Evolutionary conservation across 2,888 invertebrate genomes (phyloP).

Genomic region (Acanthacorydalis orientalis): DNA sequence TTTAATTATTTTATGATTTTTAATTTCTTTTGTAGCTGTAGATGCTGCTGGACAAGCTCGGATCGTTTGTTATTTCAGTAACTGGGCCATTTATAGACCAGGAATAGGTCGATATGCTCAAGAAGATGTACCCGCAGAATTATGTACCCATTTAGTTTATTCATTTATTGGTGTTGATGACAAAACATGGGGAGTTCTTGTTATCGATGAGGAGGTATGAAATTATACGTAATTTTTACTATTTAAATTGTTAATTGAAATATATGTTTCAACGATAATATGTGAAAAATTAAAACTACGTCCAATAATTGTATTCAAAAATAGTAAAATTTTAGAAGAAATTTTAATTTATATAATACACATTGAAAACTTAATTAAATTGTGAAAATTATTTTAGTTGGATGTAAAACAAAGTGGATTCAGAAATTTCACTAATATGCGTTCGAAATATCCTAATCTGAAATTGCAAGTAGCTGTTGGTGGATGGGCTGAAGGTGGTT

Average conservation of each 20-base stretch:
- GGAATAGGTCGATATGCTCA: conserved; percentile 68
- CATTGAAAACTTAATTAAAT: neutral
- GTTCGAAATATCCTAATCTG: conserved; percentile 48
- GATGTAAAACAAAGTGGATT: conserved; percentile 63
- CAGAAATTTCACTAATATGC: conserved; percentile 59
- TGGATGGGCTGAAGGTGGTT: conserved; percentile 82
- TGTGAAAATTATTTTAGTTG: conserved; percentile 28
- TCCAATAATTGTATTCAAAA: too few species aligned
- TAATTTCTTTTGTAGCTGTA: conserved; percentile 5
- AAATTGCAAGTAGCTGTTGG: conserved; percentile 72
- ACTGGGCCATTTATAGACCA: conserved; percentile 76
- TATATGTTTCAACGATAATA: too few species aligned
- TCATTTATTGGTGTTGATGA: conserved; percentile 78
- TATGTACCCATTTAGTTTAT: conserved; percentile 77
- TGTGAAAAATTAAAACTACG: too few species aligned
- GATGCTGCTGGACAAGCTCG: conserved; percentile 18
- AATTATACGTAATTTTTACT: too few species aligned
- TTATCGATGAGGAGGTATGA: conserved; percentile 64
- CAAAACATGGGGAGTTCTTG: conserved; percentile 53
- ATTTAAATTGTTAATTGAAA: too few species aligned
- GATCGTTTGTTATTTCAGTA: conserved; percentile 50
- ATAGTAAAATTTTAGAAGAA: too few species aligned
- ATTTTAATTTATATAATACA: neutral
- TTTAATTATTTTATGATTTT: too few species aligned
- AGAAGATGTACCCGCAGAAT: conserved; percentile 63